Conservation (phyloP, 2,888 invertebrate species). For the Onthophagus sagittarius region DNA sequence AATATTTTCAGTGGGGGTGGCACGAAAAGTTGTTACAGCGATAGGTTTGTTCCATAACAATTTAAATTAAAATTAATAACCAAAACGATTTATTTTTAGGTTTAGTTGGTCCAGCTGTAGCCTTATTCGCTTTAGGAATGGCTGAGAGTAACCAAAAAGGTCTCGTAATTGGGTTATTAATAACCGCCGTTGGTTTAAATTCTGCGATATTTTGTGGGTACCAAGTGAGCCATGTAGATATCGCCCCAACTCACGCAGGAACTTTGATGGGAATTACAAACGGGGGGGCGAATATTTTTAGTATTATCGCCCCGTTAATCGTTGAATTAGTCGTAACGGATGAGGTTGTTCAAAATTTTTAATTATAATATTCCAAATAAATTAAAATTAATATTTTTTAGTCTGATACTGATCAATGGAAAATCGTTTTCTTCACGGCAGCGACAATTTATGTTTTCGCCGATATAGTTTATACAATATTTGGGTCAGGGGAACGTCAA, state of each 20-base stretch:
- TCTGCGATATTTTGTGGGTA: constrained; percentile 73
- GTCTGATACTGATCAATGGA: constrained; percentile 67
- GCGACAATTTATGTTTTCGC: constrained; percentile 66
- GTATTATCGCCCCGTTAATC: constrained; percentile 72
- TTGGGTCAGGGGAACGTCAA: constrained; percentile 64
- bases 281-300: constrained; percentile 70
- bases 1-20: constrained; percentile 52
- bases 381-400: constrained; percentile 42
- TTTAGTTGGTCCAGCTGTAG: constrained; percentile 65
- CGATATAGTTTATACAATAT: constrained; percentile 65
- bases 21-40: constrained; percentile 65
- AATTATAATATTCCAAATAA: no score
- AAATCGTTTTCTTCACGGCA: constrained; percentile 70
- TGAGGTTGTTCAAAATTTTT: constrained; percentile 52
- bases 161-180: constrained; percentile 62
- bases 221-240: constrained; percentile 76
- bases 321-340: constrained; percentile 67
- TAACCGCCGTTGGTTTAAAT: constrained; percentile 71
- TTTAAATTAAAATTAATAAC: constrained; percentile 9
- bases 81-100: constrained; percentile 43
- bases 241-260: constrained; percentile 80
- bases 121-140: constrained; percentile 60
- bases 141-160: constrained; percentile 54
- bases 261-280: constrained; percentile 84
- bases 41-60: constrained; percentile 38